Conservation (phyloP, 2,888 invertebrate genomes). For the Archaeoteleia sp. region DNA sequence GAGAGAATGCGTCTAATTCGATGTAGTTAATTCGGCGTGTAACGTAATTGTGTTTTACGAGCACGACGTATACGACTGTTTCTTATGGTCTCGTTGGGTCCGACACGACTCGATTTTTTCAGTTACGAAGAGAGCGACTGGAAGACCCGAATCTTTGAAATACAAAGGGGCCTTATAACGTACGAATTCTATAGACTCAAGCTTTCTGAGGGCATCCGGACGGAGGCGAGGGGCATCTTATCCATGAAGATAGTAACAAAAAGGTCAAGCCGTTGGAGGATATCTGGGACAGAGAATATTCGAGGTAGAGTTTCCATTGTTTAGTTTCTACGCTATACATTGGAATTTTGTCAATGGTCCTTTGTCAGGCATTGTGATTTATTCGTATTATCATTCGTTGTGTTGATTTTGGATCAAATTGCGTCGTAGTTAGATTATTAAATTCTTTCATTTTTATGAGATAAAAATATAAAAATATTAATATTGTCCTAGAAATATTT, state of each 20-base stretch:
- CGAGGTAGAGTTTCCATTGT: too few species aligned
- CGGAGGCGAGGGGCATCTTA: constrained; percentile 34
- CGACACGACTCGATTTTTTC: constrained; percentile 21
- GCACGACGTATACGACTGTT: too few species aligned
- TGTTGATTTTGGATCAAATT: too few species aligned
- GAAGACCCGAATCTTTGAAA: constrained; percentile 30
- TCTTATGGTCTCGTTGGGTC: not conserved
- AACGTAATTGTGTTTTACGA: too few species aligned
- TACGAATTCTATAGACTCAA: constrained; percentile 42
- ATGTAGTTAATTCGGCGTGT: too few species aligned
- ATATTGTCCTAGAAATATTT: not conserved
- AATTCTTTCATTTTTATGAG: too few species aligned
- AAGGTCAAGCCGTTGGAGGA: constrained; percentile 10
- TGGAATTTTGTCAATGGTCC: too few species aligned
- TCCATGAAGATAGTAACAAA: constrained; percentile 43
- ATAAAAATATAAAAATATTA: too few species aligned
- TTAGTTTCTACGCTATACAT: too few species aligned
- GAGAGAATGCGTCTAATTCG: not conserved
- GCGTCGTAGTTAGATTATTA: too few species aligned
- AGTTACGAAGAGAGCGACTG: constrained; percentile 17
- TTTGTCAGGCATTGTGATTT: too few species aligned
- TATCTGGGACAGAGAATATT: constrained; percentile 3
- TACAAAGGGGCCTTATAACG: constrained; percentile 49
- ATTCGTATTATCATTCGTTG: too few species aligned
- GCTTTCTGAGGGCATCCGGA: constrained; percentile 28